phyloP scores from a whole-genome alignment of 2,888 invertebrate genomes.

The Polietes domitor region DNA sequence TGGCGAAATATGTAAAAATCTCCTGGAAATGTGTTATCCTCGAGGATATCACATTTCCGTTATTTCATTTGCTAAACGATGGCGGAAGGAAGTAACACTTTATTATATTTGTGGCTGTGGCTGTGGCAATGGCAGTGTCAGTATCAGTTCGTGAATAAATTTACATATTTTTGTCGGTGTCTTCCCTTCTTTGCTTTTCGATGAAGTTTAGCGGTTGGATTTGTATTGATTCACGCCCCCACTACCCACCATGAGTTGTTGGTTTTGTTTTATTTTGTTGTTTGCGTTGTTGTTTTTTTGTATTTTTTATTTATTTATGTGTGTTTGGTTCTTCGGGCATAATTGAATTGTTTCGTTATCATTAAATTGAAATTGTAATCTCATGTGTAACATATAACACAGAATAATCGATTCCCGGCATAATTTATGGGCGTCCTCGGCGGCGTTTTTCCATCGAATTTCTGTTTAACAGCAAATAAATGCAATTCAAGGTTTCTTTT shows the following conservation, averaged over 20 bases:
- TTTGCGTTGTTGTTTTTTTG: background rate
- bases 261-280: background rate
- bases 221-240: slow-evolving; percentile 59
- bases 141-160: slow-evolving; percentile 55
- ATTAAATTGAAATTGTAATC: slow-evolving; percentile 70
- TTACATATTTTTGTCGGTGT: slow-evolving; percentile 59
- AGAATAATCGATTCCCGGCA: slow-evolving; percentile 64
- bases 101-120: slow-evolving; percentile 21
- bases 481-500: too few relatives aligned
- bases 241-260: too few relatives aligned
- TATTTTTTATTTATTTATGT: background rate
- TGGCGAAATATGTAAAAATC: slow-evolving; percentile 33
- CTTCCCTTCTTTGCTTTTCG: slow-evolving; percentile 9
- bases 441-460: too few relatives aligned
- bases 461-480: too few relatives aligned
- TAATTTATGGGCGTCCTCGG: slow-evolving; percentile 59
- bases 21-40: background rate
- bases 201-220: slow-evolving; percentile 52
- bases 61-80: background rate
- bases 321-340: slow-evolving; percentile 46
- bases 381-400: slow-evolving; percentile 66
- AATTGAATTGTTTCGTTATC: slow-evolving; percentile 70
- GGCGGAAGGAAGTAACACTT: slow-evolving; percentile 27
- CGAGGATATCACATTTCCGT: too few relatives aligned
- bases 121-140: too few relatives aligned